Conservation (phyloP, 2,113 vertebrate genomes). For the Dinomys branickii region DNA sequence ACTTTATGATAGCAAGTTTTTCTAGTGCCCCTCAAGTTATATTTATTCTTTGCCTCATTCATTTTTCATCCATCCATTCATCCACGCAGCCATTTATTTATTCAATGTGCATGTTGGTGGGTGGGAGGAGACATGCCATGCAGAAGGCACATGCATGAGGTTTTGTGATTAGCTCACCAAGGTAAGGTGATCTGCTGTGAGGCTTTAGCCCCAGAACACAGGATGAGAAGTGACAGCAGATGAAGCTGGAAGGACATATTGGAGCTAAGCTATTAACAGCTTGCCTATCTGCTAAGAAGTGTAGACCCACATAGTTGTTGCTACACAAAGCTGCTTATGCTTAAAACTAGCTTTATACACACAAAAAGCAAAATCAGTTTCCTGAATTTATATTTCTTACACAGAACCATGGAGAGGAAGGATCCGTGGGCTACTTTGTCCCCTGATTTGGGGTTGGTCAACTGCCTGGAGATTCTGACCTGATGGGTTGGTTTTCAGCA, state of each 20-base stretch:
- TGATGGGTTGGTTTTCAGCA: neutral
- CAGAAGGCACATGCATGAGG: neutral
- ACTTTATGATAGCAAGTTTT: conserved; percentile 22
- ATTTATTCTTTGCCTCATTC: conserved; percentile 34
- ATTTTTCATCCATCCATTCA: neutral
- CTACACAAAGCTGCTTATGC: neutral
- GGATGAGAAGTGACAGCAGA: neutral
- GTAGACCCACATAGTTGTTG: neutral
- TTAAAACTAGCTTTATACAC: neutral
- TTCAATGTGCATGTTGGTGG: neutral
- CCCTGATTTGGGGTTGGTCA: neutral
- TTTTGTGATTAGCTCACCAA: neutral
- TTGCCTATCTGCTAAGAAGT: neutral
- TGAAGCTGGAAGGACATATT: neutral
- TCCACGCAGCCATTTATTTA: neutral
- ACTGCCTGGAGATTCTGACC: neutral
- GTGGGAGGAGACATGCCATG: neutral
- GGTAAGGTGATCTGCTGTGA: neutral
- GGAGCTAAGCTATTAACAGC: neutral
- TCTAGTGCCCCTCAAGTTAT: conserved; percentile 30
- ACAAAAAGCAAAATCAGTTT: neutral
- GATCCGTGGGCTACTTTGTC: neutral
- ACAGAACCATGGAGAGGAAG: neutral
- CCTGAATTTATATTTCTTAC: conserved; percentile 27
- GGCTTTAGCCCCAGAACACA: neutral